Evolutionary conservation across 2,888 invertebrate genomes (phyloP), one percentile per base, ranked within the genome.

Genomic region (Disparrhopalites patrizii): DNA sequence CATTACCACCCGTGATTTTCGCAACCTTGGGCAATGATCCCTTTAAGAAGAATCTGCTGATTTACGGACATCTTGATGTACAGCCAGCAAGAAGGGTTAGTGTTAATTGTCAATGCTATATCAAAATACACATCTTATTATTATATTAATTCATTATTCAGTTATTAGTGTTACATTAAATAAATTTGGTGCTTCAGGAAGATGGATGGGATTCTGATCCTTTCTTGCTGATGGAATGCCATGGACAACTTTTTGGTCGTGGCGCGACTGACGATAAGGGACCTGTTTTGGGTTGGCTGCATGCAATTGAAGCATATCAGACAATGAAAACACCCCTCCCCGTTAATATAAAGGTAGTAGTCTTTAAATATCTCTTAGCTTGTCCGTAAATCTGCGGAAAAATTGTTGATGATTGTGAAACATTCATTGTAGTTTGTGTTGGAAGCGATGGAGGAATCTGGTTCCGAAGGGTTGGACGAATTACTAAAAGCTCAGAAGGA

Each of bases 401-500:
- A n/a, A n/a, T n/a, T n/a, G n/a, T 30, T 31, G n/a, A 4, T n/a
- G 23, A 18, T 30, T 20, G 23, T 7, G 15, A 20, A 23, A 4
- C 20, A 15, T 28, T 43, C 27, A n/a, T 63, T 38, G 47, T 76
- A 87, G 85, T 97, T 98, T 80, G 85, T 93, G 10, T 90, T 98
- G 78, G 98, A 99, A 83, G 95, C 94, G 63, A 99, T 99, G 98
- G 98, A 99, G 81, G 98, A 99, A 79, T 90, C 90, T 68, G 97
- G 97, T 5, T 97, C 96, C 67, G 90, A 91, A 78, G 97, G 98
- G n/a, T 82, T 99, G 30, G 94, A 96, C 79, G 90, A 89, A 0
- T 81, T 96, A 10, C 82, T 99, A 0, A 81, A 82, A 75, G 79
- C 83, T 0, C 82, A 84, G 72, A 89, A 89, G 77, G 87, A 90